Evolutionary conservation across 2,797 vertebrate genomes (phyloP), one percentile per base, ranked within the genome.

Genomic region (Bradypodion ventrale): DNA sequence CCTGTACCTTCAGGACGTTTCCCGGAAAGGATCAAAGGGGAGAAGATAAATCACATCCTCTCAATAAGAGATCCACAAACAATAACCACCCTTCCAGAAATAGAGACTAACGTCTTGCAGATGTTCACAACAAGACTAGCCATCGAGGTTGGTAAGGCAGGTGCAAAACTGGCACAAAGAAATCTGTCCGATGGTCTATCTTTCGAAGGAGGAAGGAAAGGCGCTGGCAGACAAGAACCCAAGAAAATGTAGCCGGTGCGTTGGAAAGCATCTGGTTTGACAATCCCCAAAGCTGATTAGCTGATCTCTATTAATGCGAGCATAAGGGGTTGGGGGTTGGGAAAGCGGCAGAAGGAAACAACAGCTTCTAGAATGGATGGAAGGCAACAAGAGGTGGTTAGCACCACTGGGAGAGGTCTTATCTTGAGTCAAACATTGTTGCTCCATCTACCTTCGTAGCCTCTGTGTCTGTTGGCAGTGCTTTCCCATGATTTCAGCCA

Each of bases 211-310:
- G 23, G 68, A 35, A 25, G 23, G 9, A 49, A 37, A 80, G 27
- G 29, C 2, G 2, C 27, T 25, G 46, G 16, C 37, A 62, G 2
- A 52, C 56, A 60, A 15, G 25, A 59, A 35, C 16, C 63, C 1
- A 72, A 21, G 42, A 25, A 13, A 72, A 79, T 32, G 63, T 52
- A 46, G 70, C n/a, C 62, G 13, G 12, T 77, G 44, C 73, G 37
- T 68, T 37, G 73, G 80, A 60, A 15, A 75, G 13, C 27, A 44
- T 52, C 68, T 75, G 79, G 19, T 56, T 32, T 74, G 21, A 62
- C 70, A 89, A 79, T 77, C 81, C 49, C 69, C 37, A 75, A 80
- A 29, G 35, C 27, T 80, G n/a, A 82, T 84, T 60, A 83, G 27
- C 7, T 56, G 75, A 60, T 68, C 68, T 79, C 65, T 63, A 66